Evolutionary conservation across 2,888 invertebrate species (phyloP).

Genomic region (Thereva nobilitata): DNA sequence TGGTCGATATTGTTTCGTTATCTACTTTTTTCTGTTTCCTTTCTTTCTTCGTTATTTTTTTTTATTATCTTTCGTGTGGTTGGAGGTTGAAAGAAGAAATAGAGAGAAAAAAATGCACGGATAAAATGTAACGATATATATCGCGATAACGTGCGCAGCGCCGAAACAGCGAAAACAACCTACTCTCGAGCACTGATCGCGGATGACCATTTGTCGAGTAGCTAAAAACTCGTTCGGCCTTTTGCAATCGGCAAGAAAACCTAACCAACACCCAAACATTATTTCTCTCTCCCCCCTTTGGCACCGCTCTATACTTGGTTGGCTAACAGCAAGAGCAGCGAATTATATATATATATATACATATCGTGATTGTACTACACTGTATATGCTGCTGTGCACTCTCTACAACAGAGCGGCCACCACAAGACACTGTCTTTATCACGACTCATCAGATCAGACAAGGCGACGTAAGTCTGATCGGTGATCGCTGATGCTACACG

Average conservation of each 20-base stretch:
- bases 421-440: conserved; percentile 1
- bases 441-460: conserved; percentile 24
- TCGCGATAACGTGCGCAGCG: conserved; percentile 1
- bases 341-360: too few species aligned
- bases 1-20: conserved; percentile 5
- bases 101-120: too few species aligned
- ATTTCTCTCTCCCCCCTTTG: too few species aligned
- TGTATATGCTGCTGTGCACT: too few species aligned
- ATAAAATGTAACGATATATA: background rate
- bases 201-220: background rate
- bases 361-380: too few species aligned
- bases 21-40: too few species aligned
- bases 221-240: background rate
- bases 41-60: too few species aligned
- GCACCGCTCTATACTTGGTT: too few species aligned
- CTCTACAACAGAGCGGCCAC: background rate
- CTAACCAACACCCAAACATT: too few species aligned
- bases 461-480: conserved; percentile 26
- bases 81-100: too few species aligned
- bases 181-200: conserved; percentile 7
- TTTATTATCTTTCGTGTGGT: too few species aligned
- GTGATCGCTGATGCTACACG: conserved; percentile 15
- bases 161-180: conserved; percentile 12
- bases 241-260: conserved; percentile 1
- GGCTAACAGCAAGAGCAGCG: too few species aligned